A percentile compares a stretch with the other conserved stretches of the same genome.
Evolutionary conservation across 2,888 invertebrate genomes (phyloP).

Genomic region (Leucania comma): DNA sequence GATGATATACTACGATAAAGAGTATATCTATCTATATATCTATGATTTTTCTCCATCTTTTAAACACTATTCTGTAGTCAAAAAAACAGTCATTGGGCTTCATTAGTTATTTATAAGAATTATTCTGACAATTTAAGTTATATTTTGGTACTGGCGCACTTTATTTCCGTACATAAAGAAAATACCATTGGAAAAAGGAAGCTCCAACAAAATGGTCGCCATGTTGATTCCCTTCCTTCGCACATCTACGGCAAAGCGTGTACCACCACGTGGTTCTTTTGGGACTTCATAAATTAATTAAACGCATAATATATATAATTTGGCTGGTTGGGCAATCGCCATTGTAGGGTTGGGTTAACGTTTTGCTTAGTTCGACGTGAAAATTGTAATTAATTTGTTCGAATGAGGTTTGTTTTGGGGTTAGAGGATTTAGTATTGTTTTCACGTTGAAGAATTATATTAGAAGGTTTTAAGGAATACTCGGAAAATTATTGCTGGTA

Average conservation of each 20-base stretch:
- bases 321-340: constrained; percentile 44
- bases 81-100: no score
- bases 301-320: constrained; percentile 52
- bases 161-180: background rate
- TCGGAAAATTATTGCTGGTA: background rate
- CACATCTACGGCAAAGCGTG: constrained; percentile 34
- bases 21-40: no score
- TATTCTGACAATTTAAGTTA: no score
- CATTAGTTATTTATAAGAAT: no score
- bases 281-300: constrained; percentile 63
- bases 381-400: constrained; percentile 43
- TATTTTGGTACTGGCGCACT: no score
- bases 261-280: constrained; percentile 45
- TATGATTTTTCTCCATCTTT: no score
- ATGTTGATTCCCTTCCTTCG: constrained; percentile 18
- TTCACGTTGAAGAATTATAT: constrained; percentile 8
- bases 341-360: constrained; percentile 35
- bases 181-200: background rate
- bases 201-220: background rate
- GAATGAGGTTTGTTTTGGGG: constrained; percentile 9
- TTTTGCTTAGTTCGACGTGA: constrained; percentile 36
- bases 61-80: no score
- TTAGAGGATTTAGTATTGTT: constrained; percentile 43
- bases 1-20: no score
- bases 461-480: background rate